phyloP scores from a whole-genome alignment of 2,797 vertebrate species.

The Macropodus opercularis region DNA sequence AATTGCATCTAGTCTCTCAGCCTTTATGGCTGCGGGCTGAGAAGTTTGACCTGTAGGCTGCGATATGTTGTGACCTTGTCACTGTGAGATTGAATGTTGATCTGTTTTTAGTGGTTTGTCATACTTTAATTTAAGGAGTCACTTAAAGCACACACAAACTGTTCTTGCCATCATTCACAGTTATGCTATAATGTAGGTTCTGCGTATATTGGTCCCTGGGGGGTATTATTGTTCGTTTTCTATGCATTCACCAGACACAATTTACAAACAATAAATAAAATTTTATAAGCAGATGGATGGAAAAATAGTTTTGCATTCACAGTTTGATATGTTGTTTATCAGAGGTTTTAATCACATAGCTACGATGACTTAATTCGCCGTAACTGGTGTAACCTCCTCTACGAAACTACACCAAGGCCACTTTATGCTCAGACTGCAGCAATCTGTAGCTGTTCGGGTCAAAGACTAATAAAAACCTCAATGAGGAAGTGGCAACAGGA shows the following conservation, averaged over 20 bases:
- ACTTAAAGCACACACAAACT: constrained; percentile 1
- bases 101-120: background rate
- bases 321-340: background rate
- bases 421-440: background rate
- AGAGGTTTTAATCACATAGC: background rate
- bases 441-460: background rate
- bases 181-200: constrained; percentile 1
- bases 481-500: constrained; percentile 17
- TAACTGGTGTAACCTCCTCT: background rate
- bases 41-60: constrained; percentile 13
- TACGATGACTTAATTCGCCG: background rate
- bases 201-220: constrained; percentile 7
- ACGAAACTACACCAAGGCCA: background rate
- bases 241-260: constrained; percentile 25
- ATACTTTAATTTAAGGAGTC: background rate
- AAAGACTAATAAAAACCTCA: background rate
- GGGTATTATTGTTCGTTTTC: constrained; percentile 32
- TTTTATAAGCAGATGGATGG: constrained; percentile 23
- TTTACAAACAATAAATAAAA: constrained; percentile 22
- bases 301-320: constrained; percentile 2
- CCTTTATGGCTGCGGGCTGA: constrained; percentile 22
- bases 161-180: background rate
- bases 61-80: constrained; percentile 48
- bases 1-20: constrained; percentile 26
- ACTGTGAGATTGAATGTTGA: constrained; percentile 48